Base-by-base conservation (phyloP, 2,888 invertebrate species). In the Cephus spinipes region DNA sequence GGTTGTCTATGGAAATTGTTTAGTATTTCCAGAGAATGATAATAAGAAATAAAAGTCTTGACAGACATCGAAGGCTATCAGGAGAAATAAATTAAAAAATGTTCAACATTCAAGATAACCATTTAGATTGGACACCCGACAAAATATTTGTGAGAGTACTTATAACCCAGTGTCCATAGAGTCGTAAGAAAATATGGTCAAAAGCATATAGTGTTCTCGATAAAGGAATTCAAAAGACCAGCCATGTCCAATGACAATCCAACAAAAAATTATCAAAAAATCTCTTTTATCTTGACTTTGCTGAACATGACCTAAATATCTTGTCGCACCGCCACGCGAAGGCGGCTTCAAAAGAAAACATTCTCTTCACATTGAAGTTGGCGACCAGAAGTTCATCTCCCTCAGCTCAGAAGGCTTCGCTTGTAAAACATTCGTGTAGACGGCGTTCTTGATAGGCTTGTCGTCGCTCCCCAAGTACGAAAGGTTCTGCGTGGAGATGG, bases 351-450 rank as follows among this genome's bases (percentile, higher is more conserved):
- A 68, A 73, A 9, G 23, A 23, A 23, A 23, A 23, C 6, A 9
- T 6, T 23, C 6, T 31, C 75, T 83, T 92, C 94, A 96, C 96
- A 96, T 96, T 1, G 96, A 96, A 12, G 96, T 96, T 0, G 96
- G 96, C 11, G 96, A 96, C 96, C 96, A 96, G 92, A 96, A 96
- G 91, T 96, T 96, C 95, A 96, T 95, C 91, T 96, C 96, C 73
- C 96, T 92, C 23, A 96, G 92, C 88, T 96, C 96, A 0, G 96
- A 95, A 1, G 95, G 95, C 88, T 94, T 94, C 0, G 94, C 93
- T 84, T 93, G 93, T 85, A 93, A 92, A 2, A 85, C 81, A 30
- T 74, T 74, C 30, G 74, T 77, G 71, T 77, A 79, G 31, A 77
- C 68, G 31, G 55, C 73, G 1, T 88, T 83, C 79, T 91, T 86